Percentiles rank a stretch among this genome's conserved stretches.
Conservation (phyloP, 2,888 invertebrate species). For the Stratiomys singularior region DNA sequence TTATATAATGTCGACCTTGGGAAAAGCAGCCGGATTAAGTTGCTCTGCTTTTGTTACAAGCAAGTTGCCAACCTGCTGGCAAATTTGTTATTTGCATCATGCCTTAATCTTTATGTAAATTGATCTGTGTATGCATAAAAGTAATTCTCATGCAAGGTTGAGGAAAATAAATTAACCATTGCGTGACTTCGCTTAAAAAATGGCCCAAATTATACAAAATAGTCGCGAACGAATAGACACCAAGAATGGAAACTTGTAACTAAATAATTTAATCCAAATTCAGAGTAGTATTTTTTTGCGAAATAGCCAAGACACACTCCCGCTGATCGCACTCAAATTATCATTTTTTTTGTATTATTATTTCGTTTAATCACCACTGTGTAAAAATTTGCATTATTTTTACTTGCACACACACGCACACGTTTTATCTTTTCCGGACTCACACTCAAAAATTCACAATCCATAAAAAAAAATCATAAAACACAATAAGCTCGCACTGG, state of each 20-base stretch:
- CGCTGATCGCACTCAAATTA: not conserved
- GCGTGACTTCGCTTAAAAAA: not conserved
- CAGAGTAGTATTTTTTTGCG: not conserved
- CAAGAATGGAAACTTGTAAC: not conserved
- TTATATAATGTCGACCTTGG: slow-evolving; percentile 12
- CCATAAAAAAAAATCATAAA: not conserved
- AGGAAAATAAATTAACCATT: not conserved
- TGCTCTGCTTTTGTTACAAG: slow-evolving; percentile 10
- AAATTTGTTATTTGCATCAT: not conserved
- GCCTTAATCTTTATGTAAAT: slow-evolving; percentile 9
- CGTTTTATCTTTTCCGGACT: not conserved
- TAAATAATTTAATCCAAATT: slow-evolving; percentile 16
- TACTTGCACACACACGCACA: slow-evolving; percentile 5
- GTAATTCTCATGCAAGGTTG: slow-evolving; percentile 7
- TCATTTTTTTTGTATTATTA: not conserved
- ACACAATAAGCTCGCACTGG: not conserved
- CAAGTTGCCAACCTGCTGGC: slow-evolving; percentile 3
- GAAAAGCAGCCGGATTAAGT: not conserved
- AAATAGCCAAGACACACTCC: not conserved
- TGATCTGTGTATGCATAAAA: not conserved
- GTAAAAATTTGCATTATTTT: slow-evolving; percentile 20
- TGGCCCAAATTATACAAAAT: not conserved
- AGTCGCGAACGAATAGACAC: not conserved
- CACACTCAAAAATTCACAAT: not conserved
- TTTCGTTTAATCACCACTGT: not conserved